These are phyloP conservation scores for Diaperis boleti DNA, from an alignment of 2,888 invertebrate genomes.

Conservation along the genomic window DNA sequence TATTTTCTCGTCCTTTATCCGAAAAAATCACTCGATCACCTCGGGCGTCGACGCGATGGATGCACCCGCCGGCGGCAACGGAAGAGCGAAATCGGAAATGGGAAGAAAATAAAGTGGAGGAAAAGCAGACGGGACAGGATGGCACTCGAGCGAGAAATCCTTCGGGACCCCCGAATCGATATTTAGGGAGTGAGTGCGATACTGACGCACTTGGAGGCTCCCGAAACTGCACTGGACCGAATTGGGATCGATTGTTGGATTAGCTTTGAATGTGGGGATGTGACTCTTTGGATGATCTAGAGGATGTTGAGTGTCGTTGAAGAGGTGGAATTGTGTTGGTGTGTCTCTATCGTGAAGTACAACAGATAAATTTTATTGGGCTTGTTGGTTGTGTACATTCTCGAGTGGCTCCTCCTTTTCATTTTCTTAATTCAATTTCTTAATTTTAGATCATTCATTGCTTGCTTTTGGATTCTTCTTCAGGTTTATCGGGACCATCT, in stretches of 20 bases:
- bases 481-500: too few species aligned
- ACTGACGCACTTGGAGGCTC: conserved; percentile 13
- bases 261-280: background rate
- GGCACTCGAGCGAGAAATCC: conserved; percentile 41
- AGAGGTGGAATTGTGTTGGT: too few species aligned
- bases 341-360: too few species aligned
- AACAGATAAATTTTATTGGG: too few species aligned
- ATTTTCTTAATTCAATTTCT: too few species aligned
- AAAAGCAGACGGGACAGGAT: conserved; percentile 40
- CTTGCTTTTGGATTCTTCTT: too few species aligned
- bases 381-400: too few species aligned
- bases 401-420: too few species aligned
- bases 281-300: too few species aligned
- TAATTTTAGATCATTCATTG: too few species aligned
- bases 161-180: conserved; percentile 36
- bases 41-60: conserved; percentile 28
- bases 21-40: conserved; percentile 38
- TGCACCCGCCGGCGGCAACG: conserved; percentile 20
- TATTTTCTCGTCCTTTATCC: conserved; percentile 37
- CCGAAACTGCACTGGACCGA: conserved; percentile 26
- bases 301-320: too few species aligned
- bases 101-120: conserved; percentile 29
- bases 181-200: conserved; percentile 18
- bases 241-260: conserved; percentile 24
- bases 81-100: conserved; percentile 35